phyloP scores from a whole-genome alignment of 2,113 vertebrate species.

The human (Homo sapiens) region DNA sequence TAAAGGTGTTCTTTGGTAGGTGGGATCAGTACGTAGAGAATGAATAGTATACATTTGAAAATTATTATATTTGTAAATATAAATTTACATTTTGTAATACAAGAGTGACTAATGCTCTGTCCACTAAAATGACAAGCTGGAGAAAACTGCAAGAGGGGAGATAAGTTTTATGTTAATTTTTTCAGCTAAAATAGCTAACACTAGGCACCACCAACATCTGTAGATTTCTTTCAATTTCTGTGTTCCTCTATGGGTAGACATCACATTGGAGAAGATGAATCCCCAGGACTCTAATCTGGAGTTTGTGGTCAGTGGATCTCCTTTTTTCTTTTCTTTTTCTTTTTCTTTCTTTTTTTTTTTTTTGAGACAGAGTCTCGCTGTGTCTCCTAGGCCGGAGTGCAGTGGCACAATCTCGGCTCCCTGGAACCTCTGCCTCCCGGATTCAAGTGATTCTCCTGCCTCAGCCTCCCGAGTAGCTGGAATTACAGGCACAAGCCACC shows the following conservation, averaged over 20 bases:
- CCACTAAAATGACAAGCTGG: background rate
- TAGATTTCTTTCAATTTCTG: background rate
- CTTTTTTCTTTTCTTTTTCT: background rate
- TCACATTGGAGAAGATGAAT: background rate
- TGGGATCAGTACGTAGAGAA: background rate
- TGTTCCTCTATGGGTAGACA: background rate
- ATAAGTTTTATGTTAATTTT: background rate
- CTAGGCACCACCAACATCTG: background rate
- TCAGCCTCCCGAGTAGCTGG: no score
- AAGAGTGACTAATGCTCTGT: background rate
- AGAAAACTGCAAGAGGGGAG: background rate
- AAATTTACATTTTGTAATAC: background rate
- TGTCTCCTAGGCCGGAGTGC: no score
- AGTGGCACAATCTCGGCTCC: no score
- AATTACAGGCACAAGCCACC: rapidly evolving
- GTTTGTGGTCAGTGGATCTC: background rate
- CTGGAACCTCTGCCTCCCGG: no score
- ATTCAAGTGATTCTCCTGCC: no score
- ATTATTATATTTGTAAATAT: background rate
- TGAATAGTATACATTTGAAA: background rate
- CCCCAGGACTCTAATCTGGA: background rate
- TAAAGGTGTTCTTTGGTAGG: background rate
- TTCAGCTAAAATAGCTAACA: background rate
- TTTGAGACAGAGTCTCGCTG: no score
- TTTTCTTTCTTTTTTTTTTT: no score